phyloP scores from a whole-genome alignment of 2,113 vertebrate genomes.

The Plecturocebus donacophilus region DNA sequence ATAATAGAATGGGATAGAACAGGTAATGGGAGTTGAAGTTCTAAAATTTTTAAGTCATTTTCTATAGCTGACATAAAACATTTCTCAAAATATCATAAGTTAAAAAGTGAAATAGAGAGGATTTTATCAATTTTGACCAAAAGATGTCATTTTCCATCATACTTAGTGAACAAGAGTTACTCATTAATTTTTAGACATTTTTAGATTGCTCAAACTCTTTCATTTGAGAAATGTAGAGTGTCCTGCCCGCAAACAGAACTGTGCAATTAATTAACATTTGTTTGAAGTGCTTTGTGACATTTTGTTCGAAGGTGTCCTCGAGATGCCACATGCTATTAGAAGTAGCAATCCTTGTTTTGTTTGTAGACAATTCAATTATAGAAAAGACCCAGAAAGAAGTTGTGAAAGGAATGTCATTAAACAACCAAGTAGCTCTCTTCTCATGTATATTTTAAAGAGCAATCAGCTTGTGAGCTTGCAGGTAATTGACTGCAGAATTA shows the following conservation, averaged over 20 bases:
- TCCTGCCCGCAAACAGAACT: background rate
- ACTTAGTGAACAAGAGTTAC: background rate
- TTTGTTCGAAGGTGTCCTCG: constrained; percentile 23
- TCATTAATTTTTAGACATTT: background rate
- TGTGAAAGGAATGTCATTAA: constrained; percentile 63
- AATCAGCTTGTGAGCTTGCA: background rate
- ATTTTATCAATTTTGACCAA: constrained; percentile 32
- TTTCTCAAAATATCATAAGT: background rate
- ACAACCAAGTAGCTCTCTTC: constrained; percentile 4
- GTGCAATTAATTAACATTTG: constrained; percentile 51
- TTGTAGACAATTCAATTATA: constrained; percentile 72
- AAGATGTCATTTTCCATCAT: background rate
- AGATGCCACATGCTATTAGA: constrained; percentile 67
- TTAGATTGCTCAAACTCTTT: background rate
- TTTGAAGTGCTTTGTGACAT: constrained; percentile 54
- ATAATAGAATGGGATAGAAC: background rate
- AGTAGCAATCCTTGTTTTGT: constrained; percentile 54
- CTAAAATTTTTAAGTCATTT: constrained; percentile 30
- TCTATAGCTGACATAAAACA: background rate
- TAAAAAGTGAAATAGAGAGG: constrained; percentile 14
- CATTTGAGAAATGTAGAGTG: background rate
- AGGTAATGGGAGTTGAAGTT: background rate
- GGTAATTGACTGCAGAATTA: constrained; percentile 34
- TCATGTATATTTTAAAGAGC: constrained; percentile 24
- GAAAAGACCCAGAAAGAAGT: constrained; percentile 67